A percentile compares a stretch with the other conserved stretches of the same genome.
phyloP scores from a whole-genome alignment of 2,888 invertebrate species.

The Agrochola lychnidis region DNA sequence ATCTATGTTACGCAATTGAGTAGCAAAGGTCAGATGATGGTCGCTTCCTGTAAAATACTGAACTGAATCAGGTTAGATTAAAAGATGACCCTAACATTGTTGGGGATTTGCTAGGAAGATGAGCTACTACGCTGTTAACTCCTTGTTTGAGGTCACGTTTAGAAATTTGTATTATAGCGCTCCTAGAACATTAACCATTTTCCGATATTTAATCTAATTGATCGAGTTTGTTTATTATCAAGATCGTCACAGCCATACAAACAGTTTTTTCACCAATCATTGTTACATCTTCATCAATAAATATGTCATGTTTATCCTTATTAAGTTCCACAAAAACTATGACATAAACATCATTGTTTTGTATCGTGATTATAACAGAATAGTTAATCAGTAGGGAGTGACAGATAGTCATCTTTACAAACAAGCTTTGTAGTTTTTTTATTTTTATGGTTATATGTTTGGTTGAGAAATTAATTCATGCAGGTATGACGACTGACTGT shows the following conservation, averaged over 20 bases:
- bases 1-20: neutral
- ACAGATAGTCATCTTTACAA: constrained; percentile 12
- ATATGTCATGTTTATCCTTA: constrained; percentile 24
- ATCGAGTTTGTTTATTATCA: neutral
- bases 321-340: constrained; percentile 40
- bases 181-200: neutral
- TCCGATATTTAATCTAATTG: too few species aligned
- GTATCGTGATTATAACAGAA: constrained; percentile 7
- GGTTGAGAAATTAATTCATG: constrained; percentile 10
- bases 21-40: neutral
- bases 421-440: neutral
- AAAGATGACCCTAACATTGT: neutral
- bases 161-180: neutral
- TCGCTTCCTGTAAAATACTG: neutral
- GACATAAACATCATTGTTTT: constrained; percentile 44
- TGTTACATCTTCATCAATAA: constrained; percentile 39
- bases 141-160: neutral
- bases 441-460: neutral
- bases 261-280: constrained; percentile 34
- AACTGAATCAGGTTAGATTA: neutral
- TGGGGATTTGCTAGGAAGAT: neutral
- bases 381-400: constrained; percentile 26
- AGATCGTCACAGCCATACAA: neutral
- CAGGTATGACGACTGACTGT: neutral
- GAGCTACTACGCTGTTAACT: neutral